Evolutionary conservation across 2,113 vertebrate genomes (phyloP).

Genomic region (Crotalus horridus): DNA sequence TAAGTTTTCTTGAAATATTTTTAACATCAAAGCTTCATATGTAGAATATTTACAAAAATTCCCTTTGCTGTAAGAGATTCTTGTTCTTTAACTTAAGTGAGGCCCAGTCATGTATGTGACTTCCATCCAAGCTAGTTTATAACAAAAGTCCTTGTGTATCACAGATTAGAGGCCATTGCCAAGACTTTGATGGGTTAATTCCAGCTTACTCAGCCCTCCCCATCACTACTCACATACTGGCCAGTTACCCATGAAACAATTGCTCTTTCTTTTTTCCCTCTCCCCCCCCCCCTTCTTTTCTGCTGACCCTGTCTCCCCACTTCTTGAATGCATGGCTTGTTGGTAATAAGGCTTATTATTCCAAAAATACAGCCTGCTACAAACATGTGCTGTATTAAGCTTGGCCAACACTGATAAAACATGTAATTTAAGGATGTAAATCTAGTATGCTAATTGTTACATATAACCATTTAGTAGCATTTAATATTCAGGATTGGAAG

Average conservation of each 20-base stretch:
- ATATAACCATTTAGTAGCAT: background rate
- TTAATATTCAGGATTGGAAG: background rate
- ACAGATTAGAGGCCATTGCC: background rate
- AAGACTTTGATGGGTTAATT: background rate
- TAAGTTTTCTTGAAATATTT: background rate
- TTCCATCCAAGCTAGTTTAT: background rate
- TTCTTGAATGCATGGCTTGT: background rate
- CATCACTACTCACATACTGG: background rate
- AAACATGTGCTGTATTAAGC: background rate
- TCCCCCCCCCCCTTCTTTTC: background rate
- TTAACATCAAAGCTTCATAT: background rate
- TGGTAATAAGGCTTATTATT: background rate
- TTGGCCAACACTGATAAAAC: background rate
- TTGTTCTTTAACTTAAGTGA: background rate
- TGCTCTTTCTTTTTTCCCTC: background rate
- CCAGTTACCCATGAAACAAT: background rate
- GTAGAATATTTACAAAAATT: background rate
- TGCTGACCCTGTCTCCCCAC: background rate
- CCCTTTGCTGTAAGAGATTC: background rate
- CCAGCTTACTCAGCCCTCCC: background rate
- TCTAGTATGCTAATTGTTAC: background rate
- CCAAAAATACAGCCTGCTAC: background rate
- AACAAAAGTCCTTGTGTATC: background rate
- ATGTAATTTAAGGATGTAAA: background rate
- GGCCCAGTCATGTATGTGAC: background rate